Evolutionary conservation across 2,888 invertebrate genomes (phyloP).

Genomic region (Portevinia maculata): DNA sequence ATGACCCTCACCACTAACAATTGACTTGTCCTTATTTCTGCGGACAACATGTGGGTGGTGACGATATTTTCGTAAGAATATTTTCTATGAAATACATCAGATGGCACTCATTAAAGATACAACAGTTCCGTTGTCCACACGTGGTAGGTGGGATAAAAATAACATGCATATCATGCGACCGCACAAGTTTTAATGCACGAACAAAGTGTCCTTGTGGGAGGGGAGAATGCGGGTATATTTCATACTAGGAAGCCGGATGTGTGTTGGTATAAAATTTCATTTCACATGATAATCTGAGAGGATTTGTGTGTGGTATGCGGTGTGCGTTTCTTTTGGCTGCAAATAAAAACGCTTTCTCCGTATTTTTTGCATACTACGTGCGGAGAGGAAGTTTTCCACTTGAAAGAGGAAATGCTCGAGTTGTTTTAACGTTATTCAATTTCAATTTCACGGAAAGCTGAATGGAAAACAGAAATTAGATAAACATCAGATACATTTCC

Average conservation of each 20-base stretch:
- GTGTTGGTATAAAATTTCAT: conserved; percentile 35
- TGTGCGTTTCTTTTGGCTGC: background rate
- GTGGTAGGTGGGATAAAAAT: background rate
- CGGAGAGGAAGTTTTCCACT: conserved; percentile 2
- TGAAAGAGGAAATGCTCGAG: conserved; percentile 20
- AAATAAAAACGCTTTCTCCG: conserved; percentile 19
- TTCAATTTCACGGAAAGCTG: conserved; percentile 16
- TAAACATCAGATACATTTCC: conserved; percentile 13
- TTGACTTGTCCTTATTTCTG: conserved; percentile 17
- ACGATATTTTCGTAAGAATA: background rate
- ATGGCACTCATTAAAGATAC: conserved; percentile 16
- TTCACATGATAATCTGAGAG: conserved; percentile 28
- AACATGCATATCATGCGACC: background rate
- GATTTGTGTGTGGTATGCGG: conserved; percentile 1
- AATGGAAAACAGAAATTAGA: conserved; percentile 2
- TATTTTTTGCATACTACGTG: background rate
- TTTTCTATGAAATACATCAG: conserved; percentile 19
- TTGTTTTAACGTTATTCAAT: conserved; percentile 6
- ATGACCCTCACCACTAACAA: conserved; percentile 27
- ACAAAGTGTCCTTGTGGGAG: conserved; percentile 17
- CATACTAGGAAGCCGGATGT: conserved; percentile 45
- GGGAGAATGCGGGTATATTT: conserved; percentile 1
- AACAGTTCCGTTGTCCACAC: conserved; percentile 9
- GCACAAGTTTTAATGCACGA: conserved; percentile 7
- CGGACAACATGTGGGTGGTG: background rate